These are phyloP conservation scores for Tympanuchus pallidicinctus DNA, from an alignment of 2,113 vertebrate genomes.

Conservation along the genomic window DNA sequence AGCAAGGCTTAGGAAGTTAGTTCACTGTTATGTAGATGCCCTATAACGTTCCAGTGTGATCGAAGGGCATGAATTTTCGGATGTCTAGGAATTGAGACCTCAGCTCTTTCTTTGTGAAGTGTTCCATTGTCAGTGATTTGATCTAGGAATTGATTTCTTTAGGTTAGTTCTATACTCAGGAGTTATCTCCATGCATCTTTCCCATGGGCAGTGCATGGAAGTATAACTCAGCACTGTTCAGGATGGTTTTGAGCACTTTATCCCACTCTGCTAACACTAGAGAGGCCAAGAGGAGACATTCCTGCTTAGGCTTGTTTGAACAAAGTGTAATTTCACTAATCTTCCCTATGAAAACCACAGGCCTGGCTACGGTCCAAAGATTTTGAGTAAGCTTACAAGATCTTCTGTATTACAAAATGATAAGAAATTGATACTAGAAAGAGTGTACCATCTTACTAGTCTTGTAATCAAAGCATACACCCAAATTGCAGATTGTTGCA, in stretches of 20 bases:
- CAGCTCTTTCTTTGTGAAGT: accelerated
- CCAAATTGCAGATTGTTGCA: accelerated
- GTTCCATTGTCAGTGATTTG: accelerated
- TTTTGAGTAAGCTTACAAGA: accelerated
- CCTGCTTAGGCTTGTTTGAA: neutral
- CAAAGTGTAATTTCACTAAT: neutral
- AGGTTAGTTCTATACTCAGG: accelerated
- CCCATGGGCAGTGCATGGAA: neutral
- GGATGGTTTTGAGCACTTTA: neutral
- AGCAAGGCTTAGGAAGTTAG: neutral
- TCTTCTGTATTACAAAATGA: neutral
- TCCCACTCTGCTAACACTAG: accelerated
- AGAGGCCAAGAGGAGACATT: neutral
- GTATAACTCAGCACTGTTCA: accelerated
- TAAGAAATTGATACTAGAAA: neutral
- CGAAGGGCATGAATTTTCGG: neutral
- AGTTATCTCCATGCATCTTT: accelerated
- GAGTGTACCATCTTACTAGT: neutral
- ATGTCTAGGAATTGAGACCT: neutral
- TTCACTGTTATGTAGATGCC: neutral
- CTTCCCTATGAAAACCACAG: neutral
- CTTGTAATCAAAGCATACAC: neutral
- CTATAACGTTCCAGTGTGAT: accelerated
- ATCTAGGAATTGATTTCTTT: accelerated
- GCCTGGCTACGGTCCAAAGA: neutral